phyloP scores from a whole-genome alignment of 2,888 invertebrate species.

The Rotaria magnacalcarata region DNA sequence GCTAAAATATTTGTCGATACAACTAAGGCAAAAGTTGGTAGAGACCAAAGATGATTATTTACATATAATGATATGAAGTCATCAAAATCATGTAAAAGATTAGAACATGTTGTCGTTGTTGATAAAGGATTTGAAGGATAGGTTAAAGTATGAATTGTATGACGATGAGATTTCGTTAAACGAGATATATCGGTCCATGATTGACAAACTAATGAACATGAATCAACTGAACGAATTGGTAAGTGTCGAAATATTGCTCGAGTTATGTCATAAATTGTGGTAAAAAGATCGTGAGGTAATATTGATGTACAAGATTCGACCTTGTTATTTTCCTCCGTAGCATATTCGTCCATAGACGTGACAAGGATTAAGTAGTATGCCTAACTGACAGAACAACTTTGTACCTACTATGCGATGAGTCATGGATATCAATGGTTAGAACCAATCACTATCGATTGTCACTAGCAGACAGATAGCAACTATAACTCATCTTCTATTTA shows the following conservation, averaged over 20 bases:
- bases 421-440: background rate
- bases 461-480: background rate
- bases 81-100: background rate
- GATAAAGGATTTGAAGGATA: constrained; percentile 44
- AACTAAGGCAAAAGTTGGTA: background rate
- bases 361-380: background rate
- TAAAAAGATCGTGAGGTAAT: background rate
- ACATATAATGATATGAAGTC: background rate
- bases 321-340: background rate
- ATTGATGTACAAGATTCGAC: background rate
- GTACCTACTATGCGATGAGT: background rate
- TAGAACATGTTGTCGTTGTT: constrained; percentile 29
- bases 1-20: constrained; percentile 16
- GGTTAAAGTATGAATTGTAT: constrained; percentile 46
- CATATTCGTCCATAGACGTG: background rate
- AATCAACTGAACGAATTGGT: constrained; percentile 6
- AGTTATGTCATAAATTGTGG: background rate
- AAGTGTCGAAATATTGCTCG: background rate
- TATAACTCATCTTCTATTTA: background rate
- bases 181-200: constrained; percentile 48
- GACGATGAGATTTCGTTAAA: constrained; percentile 46
- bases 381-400: background rate
- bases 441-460: constrained; percentile 1
- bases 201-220: constrained; percentile 49
- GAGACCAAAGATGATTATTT: background rate